A percentile compares a stretch with the other conserved stretches of the same genome.
These are phyloP conservation scores for Chironomus striatipennis DNA, from an alignment of 1,140 invertebrate species.

Conservation along the genomic window DNA sequence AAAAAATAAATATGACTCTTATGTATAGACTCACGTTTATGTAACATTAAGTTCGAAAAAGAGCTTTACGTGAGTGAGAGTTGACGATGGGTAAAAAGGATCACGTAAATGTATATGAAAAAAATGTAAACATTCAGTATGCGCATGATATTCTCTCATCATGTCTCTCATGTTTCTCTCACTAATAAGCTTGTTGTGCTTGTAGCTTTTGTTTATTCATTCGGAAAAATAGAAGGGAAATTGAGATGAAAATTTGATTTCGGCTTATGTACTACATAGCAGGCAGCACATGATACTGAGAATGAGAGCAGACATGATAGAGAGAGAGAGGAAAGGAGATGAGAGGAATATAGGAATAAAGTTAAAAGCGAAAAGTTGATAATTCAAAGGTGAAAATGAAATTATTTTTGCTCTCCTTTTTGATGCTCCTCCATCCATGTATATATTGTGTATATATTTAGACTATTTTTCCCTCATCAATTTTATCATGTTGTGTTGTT, in stretches of 20 bases:
- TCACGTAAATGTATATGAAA: neutral
- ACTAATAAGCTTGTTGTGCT: neutral
- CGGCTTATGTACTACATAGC: no score
- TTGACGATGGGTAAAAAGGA: neutral
- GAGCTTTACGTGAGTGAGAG: neutral
- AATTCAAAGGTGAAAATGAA: constrained; percentile 20
- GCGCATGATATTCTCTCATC: neutral
- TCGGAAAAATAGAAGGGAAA: constrained; percentile 6
- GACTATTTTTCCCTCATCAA: no score
- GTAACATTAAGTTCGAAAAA: neutral
- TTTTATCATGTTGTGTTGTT: no score
- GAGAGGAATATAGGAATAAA: neutral
- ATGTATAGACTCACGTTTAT: no score
- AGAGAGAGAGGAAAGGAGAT: neutral
- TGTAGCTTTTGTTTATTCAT: constrained; percentile 3
- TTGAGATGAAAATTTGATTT: constrained; percentile 24
- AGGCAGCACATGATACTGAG: neutral
- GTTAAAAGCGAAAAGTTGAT: neutral
- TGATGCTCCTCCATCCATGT: neutral
- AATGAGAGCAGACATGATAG: neutral
- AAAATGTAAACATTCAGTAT: constrained; percentile 16
- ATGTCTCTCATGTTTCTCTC: neutral
- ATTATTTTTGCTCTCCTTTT: constrained; percentile 19
- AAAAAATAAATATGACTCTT: neutral
- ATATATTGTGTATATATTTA: no score